These are phyloP conservation scores for Plebejus anna DNA, from an alignment of 2,888 invertebrate species.

Conservation along the genomic window DNA sequence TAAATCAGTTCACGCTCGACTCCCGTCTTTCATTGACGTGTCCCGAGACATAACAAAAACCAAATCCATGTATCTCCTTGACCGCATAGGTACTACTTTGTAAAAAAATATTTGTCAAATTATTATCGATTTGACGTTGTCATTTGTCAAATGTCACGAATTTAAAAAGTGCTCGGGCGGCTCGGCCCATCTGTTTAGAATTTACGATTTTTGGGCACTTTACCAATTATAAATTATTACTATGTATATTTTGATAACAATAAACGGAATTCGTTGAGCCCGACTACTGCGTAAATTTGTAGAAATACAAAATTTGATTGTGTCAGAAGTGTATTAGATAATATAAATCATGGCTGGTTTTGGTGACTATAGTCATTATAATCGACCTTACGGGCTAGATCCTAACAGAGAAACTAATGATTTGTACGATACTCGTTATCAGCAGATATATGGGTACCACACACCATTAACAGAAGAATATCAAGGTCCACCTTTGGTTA, in stretches of 20 bases:
- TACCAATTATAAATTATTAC: constrained; percentile 21
- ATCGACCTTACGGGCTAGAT: constrained; percentile 69
- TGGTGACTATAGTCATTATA: constrained; percentile 66
- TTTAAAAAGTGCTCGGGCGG: neutral
- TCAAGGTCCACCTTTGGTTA: constrained; percentile 72
- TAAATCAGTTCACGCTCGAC: too few relatives aligned
- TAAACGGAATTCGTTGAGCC: neutral
- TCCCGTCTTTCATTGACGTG: too few relatives aligned
- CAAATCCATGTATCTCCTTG: too few relatives aligned
- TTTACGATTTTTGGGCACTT: constrained; percentile 5
- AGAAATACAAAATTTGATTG: constrained; percentile 34
- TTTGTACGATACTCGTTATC: constrained; percentile 71
- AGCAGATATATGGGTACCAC: constrained; percentile 74
- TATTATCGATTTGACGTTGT: constrained; percentile 13
- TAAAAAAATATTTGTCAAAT: neutral
- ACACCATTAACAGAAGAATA: constrained; percentile 72
- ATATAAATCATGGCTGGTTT: constrained; percentile 68
- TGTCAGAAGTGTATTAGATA: constrained; percentile 37
- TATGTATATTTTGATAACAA: neutral
- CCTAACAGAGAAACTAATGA: constrained; percentile 69
- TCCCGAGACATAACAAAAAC: too few relatives aligned
- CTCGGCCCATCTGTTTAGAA: constrained; percentile 9
- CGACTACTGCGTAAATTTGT: neutral
- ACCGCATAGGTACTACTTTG: neutral
- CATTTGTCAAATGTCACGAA: constrained; percentile 16